Evolutionary conservation across 2,113 vertebrate species (phyloP).

Genomic region (Mustelus asterias): DNA sequence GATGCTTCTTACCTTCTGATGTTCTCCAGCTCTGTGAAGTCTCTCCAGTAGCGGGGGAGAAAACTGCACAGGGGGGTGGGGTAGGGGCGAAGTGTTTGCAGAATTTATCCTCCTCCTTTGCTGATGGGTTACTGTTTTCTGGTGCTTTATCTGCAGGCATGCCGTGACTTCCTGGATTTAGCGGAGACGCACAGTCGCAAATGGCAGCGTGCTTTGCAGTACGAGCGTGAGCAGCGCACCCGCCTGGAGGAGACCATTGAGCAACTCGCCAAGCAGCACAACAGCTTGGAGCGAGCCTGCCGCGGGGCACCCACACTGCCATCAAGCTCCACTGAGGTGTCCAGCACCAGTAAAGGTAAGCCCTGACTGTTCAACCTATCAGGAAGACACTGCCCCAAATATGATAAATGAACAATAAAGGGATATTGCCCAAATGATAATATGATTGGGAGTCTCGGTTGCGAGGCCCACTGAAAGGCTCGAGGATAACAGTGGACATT

Average conservation of each 20-base stretch:
- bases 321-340: slow-evolving; percentile 46
- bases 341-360: slow-evolving; percentile 69
- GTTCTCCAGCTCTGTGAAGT: background rate
- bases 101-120: background rate
- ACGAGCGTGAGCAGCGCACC: slow-evolving; percentile 88
- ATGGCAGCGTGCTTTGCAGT: slow-evolving; percentile 90
- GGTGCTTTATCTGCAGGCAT: slow-evolving; percentile 68
- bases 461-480: background rate
- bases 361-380: background rate
- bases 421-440: background rate
- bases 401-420: background rate
- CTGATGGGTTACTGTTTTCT: background rate
- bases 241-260: slow-evolving; percentile 96
- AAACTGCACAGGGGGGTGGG: background rate
- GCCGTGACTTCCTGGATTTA: slow-evolving; percentile 90
- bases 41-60: background rate
- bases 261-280: slow-evolving; percentile 95
- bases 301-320: slow-evolving; percentile 69
- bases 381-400: background rate
- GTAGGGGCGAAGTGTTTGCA: background rate
- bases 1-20: background rate
- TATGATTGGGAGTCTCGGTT: background rate
- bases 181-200: slow-evolving; percentile 85
- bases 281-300: slow-evolving; percentile 93
- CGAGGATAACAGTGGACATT: background rate